Evolutionary conservation across 2,888 invertebrate genomes (phyloP).

Genomic region (Caenorhabditis sp.): DNA sequence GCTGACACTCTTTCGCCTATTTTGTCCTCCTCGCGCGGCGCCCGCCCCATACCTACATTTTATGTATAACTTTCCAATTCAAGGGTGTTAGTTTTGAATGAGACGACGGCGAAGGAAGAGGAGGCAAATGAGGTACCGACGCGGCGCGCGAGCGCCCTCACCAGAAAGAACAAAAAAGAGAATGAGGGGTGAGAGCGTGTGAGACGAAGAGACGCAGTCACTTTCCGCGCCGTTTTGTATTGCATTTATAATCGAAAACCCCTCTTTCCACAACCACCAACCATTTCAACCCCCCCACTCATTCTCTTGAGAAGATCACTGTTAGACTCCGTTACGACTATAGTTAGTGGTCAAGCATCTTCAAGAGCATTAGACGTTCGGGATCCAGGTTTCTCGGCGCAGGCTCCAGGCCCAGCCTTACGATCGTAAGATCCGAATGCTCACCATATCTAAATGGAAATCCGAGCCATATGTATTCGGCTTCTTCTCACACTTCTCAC

Average conservation of each 20-base stretch:
- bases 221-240: conserved; percentile 52
- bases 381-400: too few relatives aligned
- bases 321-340: too few relatives aligned
- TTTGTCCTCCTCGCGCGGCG: neutral
- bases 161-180: conserved; percentile 45
- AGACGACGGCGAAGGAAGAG: neutral
- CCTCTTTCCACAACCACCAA: neutral
- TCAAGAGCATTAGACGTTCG: too few relatives aligned
- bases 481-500: conserved; percentile 14
- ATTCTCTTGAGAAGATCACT: too few relatives aligned
- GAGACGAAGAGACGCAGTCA: conserved; percentile 33
- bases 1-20: neutral
- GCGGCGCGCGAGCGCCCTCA: conserved; percentile 13
- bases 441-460: too few relatives aligned
- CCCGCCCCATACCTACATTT: conserved; percentile 1
- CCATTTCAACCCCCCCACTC: neutral
- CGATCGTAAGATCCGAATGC: too few relatives aligned
- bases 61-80: conserved; percentile 30
- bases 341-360: too few relatives aligned
- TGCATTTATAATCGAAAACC: conserved; percentile 55
- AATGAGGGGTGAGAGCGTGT: conserved; percentile 18
- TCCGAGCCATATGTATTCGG: conserved; percentile 5
- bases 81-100: conserved; percentile 39
- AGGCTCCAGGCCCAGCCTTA: too few relatives aligned
- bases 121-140: conserved; percentile 28